Base-by-base conservation (phyloP, 2,113 vertebrate species). In the Paramormyrops kingsleyae region DNA sequence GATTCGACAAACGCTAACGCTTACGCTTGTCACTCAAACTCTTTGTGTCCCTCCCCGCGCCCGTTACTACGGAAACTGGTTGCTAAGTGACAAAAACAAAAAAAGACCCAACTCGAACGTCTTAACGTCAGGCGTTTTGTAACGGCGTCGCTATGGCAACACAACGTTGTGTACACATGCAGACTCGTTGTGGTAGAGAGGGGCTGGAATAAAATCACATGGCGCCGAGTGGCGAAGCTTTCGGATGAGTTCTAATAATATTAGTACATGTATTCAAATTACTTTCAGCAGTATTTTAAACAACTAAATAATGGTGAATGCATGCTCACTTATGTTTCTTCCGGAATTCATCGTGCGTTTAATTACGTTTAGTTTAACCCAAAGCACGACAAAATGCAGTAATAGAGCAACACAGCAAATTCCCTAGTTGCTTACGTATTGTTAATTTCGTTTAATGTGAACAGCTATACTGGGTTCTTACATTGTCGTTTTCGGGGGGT, bases 41-140 rank as follows among this genome's bases (percentile, higher is more conserved):
- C 49, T 52, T 27, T 77, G 46, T 27, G 47, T 46, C 83, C 90
- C 83, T 87, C 90, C 91, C 91, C 83, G 27, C 92, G 89, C 70
- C 15, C 83, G 96, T 96, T 94, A 35, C 95, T 93, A 93, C 49
- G 92, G 96, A 91, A 95, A 95, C 95, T 85, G 83, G 96, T 97
- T 97, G 96, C 96, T 93, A 93, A 92, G 96, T 95, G 87, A 95
- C 96, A 95, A 95, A 94, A 97, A 97, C 96, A 97, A 94, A 96
- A 95, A 95, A 92, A 94, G 94, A 91, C 92, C 92, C 93, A 93
- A 93, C 95, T 95, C 95, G 94, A 95, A 95, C 96, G 96, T 95
- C 89, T 91, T 94, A 94, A 93, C 96, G 96, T 96, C 94, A 94
- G 91, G 94, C 89, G 90, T 87, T 91, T 91, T 92, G 93, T 92